Percentiles rank a stretch among this genome's conserved stretches.
Evolutionary conservation across 2,888 invertebrate genomes (phyloP).

Genomic region (Nasonia oneida): DNA sequence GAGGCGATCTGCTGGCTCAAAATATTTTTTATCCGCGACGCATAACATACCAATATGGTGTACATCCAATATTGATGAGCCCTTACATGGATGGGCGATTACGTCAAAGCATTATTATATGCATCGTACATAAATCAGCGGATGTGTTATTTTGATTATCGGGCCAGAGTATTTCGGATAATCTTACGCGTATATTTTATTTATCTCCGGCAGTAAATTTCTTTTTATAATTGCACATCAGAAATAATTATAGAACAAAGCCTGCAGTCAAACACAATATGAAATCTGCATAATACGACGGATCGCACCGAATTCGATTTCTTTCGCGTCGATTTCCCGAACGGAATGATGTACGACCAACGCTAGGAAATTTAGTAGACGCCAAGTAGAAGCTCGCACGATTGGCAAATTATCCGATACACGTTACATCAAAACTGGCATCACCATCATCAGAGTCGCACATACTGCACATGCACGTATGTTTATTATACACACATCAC

Average conservation of each 20-base stretch:
- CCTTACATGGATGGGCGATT: slow-evolving; percentile 56
- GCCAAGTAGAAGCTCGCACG: slow-evolving; percentile 14
- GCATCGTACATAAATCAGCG: slow-evolving; percentile 50
- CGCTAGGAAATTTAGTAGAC: not conserved
- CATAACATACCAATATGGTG: not conserved
- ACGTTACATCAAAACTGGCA: not conserved
- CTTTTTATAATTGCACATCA: not conserved
- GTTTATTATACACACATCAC: not conserved
- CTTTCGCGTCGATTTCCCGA: not conserved
- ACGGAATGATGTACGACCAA: not conserved
- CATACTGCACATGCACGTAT: not conserved
- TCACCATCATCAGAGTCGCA: not conserved
- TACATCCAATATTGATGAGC: slow-evolving; percentile 44
- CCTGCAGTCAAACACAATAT: not conserved
- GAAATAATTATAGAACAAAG: too few species aligned
- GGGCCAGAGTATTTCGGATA: not conserved
- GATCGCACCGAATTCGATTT: too few species aligned
- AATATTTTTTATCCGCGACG: not conserved
- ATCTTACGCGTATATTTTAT: not conserved
- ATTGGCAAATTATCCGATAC: slow-evolving; percentile 28
- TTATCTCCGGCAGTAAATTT: not conserved
- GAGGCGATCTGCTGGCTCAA: not conserved
- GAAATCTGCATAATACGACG: too few species aligned
- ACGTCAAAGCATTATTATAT: slow-evolving; percentile 29
- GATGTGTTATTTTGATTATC: slow-evolving; percentile 48